These are phyloP conservation scores for Nothobranchius kuhntae DNA, from an alignment of 2,113 vertebrate genomes.

Conservation along the genomic window DNA sequence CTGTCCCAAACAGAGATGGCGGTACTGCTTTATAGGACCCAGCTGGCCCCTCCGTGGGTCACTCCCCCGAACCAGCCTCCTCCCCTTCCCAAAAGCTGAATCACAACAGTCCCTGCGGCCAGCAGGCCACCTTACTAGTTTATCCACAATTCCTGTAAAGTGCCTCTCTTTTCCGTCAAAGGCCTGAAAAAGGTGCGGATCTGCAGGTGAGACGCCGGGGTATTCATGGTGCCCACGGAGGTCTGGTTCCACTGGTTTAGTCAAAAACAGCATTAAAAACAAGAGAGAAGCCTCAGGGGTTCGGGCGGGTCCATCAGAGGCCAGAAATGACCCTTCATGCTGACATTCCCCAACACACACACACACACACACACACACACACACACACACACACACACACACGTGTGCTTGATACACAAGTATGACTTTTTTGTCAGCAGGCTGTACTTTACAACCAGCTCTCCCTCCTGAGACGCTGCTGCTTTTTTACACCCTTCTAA, in stretches of 20 bases:
- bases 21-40: constrained; percentile 38
- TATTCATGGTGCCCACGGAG: background rate
- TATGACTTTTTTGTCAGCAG: too few relatives aligned
- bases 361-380: too few relatives aligned
- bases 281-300: too few relatives aligned
- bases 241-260: background rate
- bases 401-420: too few relatives aligned
- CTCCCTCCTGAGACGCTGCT: too few relatives aligned
- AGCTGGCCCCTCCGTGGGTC: constrained; percentile 35
- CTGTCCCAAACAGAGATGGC: constrained; percentile 4
- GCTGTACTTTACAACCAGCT: too few relatives aligned
- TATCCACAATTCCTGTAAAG: background rate
- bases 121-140: constrained; percentile 18
- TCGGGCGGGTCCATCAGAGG: too few relatives aligned
- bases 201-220: background rate
- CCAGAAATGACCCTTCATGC: too few relatives aligned
- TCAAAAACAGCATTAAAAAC: background rate
- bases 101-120: constrained; percentile 5
- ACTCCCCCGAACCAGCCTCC: constrained; percentile 59
- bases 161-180: background rate
- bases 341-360: too few relatives aligned
- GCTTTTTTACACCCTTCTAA: too few relatives aligned
- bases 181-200: background rate
- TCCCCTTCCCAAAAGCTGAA: constrained; percentile 55
- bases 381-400: too few relatives aligned